phyloP scores from a whole-genome alignment of 2,113 vertebrate genomes.

The Pipa parva region DNA sequence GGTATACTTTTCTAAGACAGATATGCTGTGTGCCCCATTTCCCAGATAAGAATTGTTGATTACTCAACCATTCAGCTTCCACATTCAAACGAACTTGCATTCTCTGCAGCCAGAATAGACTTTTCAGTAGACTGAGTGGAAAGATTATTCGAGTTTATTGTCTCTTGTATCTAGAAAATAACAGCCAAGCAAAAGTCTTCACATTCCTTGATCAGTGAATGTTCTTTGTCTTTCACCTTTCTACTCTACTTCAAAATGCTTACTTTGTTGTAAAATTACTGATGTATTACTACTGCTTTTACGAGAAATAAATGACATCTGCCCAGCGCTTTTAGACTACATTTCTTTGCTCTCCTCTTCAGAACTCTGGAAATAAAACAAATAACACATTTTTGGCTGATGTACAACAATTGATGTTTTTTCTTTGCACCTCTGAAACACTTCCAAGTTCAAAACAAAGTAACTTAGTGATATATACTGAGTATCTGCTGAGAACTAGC shows the following conservation, averaged over 20 bases:
- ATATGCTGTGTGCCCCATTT: too few relatives aligned
- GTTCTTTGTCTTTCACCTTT: conserved; percentile 27
- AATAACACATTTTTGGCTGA: neutral
- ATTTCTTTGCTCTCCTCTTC: neutral
- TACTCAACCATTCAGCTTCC: neutral
- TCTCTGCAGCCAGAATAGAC: neutral
- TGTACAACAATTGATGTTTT: neutral
- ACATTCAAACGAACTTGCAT: conserved; percentile 11
- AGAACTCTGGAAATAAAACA: neutral
- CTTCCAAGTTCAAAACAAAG: neutral
- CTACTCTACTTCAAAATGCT: conserved; percentile 25
- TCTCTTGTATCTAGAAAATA: conserved; percentile 6
- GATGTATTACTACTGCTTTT: conserved; percentile 5
- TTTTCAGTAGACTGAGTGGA: conserved; percentile 1
- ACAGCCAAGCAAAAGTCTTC: conserved; percentile 6
- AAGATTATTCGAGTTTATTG: conserved; percentile 7
- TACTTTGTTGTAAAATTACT: conserved; percentile 19
- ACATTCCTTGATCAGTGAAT: conserved; percentile 17
- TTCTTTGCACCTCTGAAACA: neutral
- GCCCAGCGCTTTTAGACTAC: conserved; percentile 11
- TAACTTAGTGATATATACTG: too few relatives aligned
- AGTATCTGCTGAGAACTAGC: too few relatives aligned
- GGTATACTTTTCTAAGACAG: too few relatives aligned
- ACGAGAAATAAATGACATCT: conserved; percentile 8
- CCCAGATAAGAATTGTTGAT: neutral